Base-by-base conservation (phyloP, 1,140 invertebrate species). In the Achatina immaculata region DNA sequence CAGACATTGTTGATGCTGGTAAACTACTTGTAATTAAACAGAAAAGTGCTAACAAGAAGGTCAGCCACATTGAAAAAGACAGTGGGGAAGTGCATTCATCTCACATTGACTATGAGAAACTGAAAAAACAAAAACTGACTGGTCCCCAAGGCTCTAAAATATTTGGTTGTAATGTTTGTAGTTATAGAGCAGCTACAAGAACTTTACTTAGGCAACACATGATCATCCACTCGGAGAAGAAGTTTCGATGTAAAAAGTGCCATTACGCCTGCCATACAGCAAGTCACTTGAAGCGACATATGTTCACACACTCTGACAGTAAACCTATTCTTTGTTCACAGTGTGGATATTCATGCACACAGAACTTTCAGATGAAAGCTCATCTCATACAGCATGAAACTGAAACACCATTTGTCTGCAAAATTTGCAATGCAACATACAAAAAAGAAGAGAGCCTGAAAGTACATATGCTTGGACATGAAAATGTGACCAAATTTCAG, bases 381-480 rank as follows among this genome's bases (percentile, higher is more conserved):
- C 68, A 71, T 43, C 38, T 71, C 1, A 71, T 71, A 34, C 68
- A 71, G 38, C 68, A 71, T 71, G 68, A 71, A 43, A 71, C 68
- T 7, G 68, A 71, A 4, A 55, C 43, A 7, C 77, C 77, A 2
- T 78, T 68, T 38, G 34, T 40, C 24, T 78, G 77, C 51, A 78
- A 69, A 24, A 48, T 69, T 9, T 78, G 77, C 43, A 45, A 21
- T 68, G 77, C 77, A 7, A 38, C 36, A 24, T 78, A 78, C 77
- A 78, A 78, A 51, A 78, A 78, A 28, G 77, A 78, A 69, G 77
- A 78, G 42, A 78, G 77, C 28, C 43, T 78, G 62, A 78, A 78
- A 42, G 36, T 78, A 3, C 77, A 78, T 28, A 78, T 78, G 77
- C 45, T 78, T 38, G 48, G 34, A 16, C 77, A 78, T 48, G 34